Base-by-base conservation (phyloP, 1,140 invertebrate genomes). In the Diabrotica virgifera region DNA sequence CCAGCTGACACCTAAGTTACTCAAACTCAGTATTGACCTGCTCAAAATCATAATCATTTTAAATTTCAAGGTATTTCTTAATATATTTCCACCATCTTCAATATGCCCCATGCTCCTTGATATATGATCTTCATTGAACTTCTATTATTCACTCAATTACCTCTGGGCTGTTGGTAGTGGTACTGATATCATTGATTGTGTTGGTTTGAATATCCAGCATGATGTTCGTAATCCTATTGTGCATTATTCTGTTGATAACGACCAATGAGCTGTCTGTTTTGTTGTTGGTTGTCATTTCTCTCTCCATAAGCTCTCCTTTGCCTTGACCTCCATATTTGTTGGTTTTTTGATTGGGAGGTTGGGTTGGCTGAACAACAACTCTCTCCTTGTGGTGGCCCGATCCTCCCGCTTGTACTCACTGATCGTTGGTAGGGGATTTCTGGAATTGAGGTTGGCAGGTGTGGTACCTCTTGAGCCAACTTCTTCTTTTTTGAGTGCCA, bases 31-130 rank as follows among this genome's bases (percentile, higher is more conserved):
- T 94, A 81, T 99, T 98, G 8, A 96, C 94, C 78, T 95, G 91
- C 78, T 99, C 97, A 81, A 99, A 99, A 82, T 99, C 96, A 79
- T 95, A 99, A 72, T 98, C 95, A 59, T 89, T 91, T 98, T 95
- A 80, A 98, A 98, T 76, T 96, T 96, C 70, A 89, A 90, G 78
- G 70, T 73, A 65, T 63, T 73, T 70, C 37, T 80, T 74, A 9
- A 79, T 69, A 38, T 78, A 70, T 12, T 72, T 67, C 36, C 76
- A 70, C 14, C 71, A 68, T 10, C 78, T 10, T 36, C 53, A 62
- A 10, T 56, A 77, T 12, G 7, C 65, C 65, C 10, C 60, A 6
- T 24, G 58, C 59, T 11, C 54, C 56, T 36, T 62, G 62, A 24
- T 64, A 62, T 40, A 64, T 61, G 6, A 53, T 57, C 9, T 67